Conservation (phyloP, 2,113 vertebrate species). For the Oophaga pumilio region DNA sequence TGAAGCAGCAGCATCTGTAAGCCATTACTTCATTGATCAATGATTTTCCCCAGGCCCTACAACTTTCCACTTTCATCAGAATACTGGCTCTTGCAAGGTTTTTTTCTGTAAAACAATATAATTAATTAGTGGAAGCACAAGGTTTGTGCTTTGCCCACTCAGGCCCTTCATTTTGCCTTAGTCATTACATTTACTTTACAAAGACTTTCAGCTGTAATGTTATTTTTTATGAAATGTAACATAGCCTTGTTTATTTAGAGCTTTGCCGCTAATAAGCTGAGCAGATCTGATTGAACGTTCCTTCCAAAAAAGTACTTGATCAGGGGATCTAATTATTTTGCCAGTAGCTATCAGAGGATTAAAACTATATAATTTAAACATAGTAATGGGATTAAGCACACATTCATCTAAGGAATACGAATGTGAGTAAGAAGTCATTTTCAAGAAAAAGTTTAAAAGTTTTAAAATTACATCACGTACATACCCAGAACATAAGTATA, state of each 20-base stretch:
- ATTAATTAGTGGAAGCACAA: neutral
- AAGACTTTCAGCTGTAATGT: neutral
- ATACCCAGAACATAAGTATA: neutral
- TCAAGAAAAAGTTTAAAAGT: neutral
- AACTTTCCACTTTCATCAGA: neutral
- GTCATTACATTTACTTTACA: neutral
- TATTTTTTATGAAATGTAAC: neutral
- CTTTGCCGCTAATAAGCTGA: constrained; percentile 18
- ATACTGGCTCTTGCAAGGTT: neutral
- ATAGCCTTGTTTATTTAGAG: neutral
- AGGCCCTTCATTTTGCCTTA: neutral
- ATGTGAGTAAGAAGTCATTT: neutral
- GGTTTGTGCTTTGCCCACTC: neutral
- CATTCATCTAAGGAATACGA: neutral
- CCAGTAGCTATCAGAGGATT: neutral
- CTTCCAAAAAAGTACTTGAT: neutral
- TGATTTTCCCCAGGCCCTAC: neutral
- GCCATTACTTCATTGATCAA: no score
- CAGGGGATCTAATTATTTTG: neutral
- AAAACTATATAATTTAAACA: neutral
- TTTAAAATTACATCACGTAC: no score
- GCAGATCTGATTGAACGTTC: neutral
- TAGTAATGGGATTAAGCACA: neutral
- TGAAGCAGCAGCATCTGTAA: no score
- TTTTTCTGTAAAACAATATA: neutral